Conservation (phyloP, 2,888 invertebrate species). For the Aleiodes leptofemur region DNA sequence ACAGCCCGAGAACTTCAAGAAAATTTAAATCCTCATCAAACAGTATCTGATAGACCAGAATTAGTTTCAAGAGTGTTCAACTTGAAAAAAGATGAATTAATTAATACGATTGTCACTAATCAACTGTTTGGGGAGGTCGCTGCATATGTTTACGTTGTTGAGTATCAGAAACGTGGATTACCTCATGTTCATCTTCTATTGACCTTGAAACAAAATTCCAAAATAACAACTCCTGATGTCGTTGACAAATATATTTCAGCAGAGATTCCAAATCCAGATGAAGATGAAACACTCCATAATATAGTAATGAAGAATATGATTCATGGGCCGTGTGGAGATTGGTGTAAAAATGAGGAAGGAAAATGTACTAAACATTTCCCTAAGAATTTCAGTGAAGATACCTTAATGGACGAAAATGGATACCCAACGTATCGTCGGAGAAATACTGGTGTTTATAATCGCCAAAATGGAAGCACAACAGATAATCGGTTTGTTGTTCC, state of each 20-base stretch:
- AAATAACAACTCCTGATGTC: neutral
- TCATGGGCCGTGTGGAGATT: too few relatives aligned
- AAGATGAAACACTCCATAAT: too few relatives aligned
- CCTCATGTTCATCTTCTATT: neutral
- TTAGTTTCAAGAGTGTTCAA: neutral
- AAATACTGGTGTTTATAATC: too few relatives aligned
- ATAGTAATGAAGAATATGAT: too few relatives aligned
- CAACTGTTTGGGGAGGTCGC: neutral
- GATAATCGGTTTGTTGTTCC: too few relatives aligned
- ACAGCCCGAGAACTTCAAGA: neutral
- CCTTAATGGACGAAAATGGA: too few relatives aligned
- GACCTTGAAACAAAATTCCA: neutral
- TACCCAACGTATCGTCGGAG: too few relatives aligned
- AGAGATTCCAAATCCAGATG: too few relatives aligned
- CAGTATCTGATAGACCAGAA: neutral
- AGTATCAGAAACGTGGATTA: neutral
- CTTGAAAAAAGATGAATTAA: neutral
- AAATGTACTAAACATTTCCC: too few relatives aligned
- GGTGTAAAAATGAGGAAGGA: too few relatives aligned
- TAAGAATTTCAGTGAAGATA: too few relatives aligned
- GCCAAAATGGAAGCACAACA: too few relatives aligned
- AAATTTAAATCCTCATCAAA: neutral
- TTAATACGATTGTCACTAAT: neutral
- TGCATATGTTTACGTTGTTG: neutral
- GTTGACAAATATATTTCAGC: neutral